Evolutionary conservation across 2,888 invertebrate species (phyloP).

Genomic region (Synanthedon vespiformis): DNA sequence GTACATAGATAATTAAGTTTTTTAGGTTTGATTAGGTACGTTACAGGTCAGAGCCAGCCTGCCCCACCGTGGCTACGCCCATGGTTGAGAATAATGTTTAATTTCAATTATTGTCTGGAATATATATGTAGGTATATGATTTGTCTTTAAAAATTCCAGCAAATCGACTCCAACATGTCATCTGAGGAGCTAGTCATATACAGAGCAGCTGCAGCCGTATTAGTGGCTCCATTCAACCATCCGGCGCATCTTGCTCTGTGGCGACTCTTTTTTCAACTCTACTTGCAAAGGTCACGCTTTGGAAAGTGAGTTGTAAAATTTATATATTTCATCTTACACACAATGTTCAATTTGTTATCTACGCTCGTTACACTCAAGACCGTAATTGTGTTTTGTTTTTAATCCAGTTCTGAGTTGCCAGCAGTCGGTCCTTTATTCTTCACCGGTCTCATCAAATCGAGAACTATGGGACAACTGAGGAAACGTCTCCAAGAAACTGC

Average conservation of each 20-base stretch:
- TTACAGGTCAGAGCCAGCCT: too few species aligned
- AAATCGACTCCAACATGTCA: conserved; percentile 25
- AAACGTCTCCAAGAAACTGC: conserved; percentile 38
- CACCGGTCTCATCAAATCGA: conserved; percentile 51
- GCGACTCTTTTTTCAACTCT: conserved; percentile 47
- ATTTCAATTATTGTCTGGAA: too few species aligned
- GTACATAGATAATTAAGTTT: too few species aligned
- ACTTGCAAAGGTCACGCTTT: conserved; percentile 33
- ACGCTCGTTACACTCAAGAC: too few species aligned
- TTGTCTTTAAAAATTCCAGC: conserved; percentile 19
- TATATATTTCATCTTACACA: too few species aligned
- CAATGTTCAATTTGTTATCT: too few species aligned
- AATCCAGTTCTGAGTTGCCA: conserved; percentile 4
- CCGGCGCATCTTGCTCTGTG: conserved; percentile 46
- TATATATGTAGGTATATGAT: background rate
- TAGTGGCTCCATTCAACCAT: conserved; percentile 29
- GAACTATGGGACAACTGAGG: conserved; percentile 38
- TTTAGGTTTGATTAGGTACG: too few species aligned
- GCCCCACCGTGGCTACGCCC: too few species aligned
- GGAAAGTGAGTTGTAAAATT: background rate
- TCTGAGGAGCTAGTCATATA: conserved; percentile 47
- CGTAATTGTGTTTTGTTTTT: too few species aligned
- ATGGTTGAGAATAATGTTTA: too few species aligned
- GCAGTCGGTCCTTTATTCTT: conserved; percentile 56
- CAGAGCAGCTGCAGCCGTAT: conserved; percentile 27